Evolutionary conservation across 2,888 invertebrate genomes (phyloP).

Genomic region (Drosophila crucigera): DNA sequence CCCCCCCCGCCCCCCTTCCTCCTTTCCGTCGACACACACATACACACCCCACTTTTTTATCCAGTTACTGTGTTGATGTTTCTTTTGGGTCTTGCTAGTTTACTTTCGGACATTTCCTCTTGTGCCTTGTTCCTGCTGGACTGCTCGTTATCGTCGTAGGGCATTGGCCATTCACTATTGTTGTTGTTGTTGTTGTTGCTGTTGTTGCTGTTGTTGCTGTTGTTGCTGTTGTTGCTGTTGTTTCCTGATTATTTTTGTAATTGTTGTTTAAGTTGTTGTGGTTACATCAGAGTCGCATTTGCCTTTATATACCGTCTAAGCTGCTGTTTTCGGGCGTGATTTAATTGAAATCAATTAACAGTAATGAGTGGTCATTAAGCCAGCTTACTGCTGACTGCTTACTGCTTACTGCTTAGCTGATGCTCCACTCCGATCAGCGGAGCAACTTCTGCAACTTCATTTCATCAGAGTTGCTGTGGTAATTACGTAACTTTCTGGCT

Average conservation of each 20-base stretch:
- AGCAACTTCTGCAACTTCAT: constrained; percentile 40
- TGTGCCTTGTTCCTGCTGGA: constrained; percentile 33
- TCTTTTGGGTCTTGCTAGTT: constrained; percentile 39
- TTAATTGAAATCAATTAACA: constrained; percentile 86
- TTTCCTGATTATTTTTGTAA: constrained; percentile 74
- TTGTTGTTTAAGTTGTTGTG: constrained; percentile 78
- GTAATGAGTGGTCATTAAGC: constrained; percentile 85
- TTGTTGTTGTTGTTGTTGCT: constrained; percentile 35
- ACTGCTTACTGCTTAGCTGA: constrained; percentile 43
- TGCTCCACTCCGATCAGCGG: constrained; percentile 6
- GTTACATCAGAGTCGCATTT: constrained; percentile 69
- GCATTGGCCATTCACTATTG: constrained; percentile 20
- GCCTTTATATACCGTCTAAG: constrained; percentile 53
- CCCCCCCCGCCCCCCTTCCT: background rate
- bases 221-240: constrained; percentile 31
- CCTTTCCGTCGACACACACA: too few species aligned
- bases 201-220: constrained; percentile 44
- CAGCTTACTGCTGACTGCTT: constrained; percentile 68
- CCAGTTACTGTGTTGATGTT: constrained; percentile 1
- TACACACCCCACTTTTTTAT: background rate
- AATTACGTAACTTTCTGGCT: constrained; percentile 41
- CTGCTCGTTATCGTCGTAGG: constrained; percentile 45
- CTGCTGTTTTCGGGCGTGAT: constrained; percentile 79
- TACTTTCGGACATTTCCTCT: constrained; percentile 69
- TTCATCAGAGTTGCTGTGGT: constrained; percentile 31